phyloP scores from a whole-genome alignment of 2,113 vertebrate genomes.

The Triplophysa tibetana region DNA sequence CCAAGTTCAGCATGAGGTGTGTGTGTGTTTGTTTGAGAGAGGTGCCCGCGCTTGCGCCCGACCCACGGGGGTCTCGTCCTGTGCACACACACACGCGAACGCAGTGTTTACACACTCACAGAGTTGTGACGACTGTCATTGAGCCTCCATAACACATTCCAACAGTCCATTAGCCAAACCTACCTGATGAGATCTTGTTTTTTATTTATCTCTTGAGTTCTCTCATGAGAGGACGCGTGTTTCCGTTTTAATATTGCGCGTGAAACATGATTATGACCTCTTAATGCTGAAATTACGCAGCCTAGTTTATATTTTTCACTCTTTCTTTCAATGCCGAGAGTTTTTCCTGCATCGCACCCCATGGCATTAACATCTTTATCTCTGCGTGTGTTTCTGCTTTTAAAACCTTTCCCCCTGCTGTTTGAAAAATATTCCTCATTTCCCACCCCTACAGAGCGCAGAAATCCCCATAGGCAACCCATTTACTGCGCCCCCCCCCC shows the following conservation, averaged over 20 bases:
- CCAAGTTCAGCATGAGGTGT: slow-evolving; percentile 22
- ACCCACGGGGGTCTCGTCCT: not conserved
- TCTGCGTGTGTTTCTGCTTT: slow-evolving; percentile 99
- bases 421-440: slow-evolving; percentile 99
- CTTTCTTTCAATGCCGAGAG: slow-evolving; percentile 39
- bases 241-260: slow-evolving; percentile 97
- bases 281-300: slow-evolving; percentile 99
- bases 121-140: slow-evolving; percentile 4
- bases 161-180: slow-evolving; percentile 56
- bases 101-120: slow-evolving; percentile 21
- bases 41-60: not conserved
- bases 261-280: slow-evolving; percentile 99
- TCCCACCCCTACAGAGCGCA: slow-evolving; percentile 99
- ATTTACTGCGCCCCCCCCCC: slow-evolving; percentile 98
- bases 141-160: slow-evolving; percentile 29
- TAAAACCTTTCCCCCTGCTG: slow-evolving; percentile 99
- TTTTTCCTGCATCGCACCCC: slow-evolving; percentile 88
- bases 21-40: slow-evolving; percentile 32
- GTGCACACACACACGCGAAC: not conserved
- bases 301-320: slow-evolving; percentile 80
- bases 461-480: slow-evolving; percentile 99
- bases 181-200: slow-evolving; percentile 61
- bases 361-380: slow-evolving; percentile 99
- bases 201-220: slow-evolving; percentile 56
- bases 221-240: slow-evolving; percentile 90